Base-by-base conservation (phyloP, 2,888 invertebrate genomes). In the Drosophila mimica region DNA sequence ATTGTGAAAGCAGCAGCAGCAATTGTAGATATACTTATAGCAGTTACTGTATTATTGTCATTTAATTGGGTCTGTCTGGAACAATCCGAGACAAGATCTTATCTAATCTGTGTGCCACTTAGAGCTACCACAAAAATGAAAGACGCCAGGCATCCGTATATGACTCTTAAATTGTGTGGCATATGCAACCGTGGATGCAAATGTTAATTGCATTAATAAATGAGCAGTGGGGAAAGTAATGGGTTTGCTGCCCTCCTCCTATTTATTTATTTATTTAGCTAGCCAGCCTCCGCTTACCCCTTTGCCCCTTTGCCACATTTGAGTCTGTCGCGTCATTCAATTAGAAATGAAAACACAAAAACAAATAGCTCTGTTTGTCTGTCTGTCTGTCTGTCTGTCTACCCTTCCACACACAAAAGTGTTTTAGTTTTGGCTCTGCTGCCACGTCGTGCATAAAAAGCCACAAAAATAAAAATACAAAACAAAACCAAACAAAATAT, bases 171-270 rank as follows among this genome's bases (percentile, higher is more conserved):
- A 25, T 48, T 46, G 28, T 59, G 71, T 66, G 63, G 70, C 62
- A 69, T 46, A 36, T 70, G 67, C 66, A 59, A 59, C 57, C 36
- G 64, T 46, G 58, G 58, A 79, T 81, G 86, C 79, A 84, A 82
- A 89, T 88, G 85, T 76, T 88, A 83, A 88, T 88, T 91, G 88
- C 88, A 88, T 88, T 90, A 82, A 88, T 88, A 91, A 88, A 70
- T 76, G 76, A 81, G 60, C 56, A 54, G 51, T 9, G 38, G 33
- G 56, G 34, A 40, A 20, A 38, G 48, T 36, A 36, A n/a, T 48
- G 51, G 36, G 11, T 30, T 33, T 20, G 20, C 20, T 33, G 36
- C 36, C 8, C 15, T 4, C 15, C 9, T 5, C 7, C n/a, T 4
- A 7, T 52, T 34, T 58, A 36, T 65, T 34, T 58, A 36, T 65